Base-by-base conservation (phyloP, 2,888 invertebrate genomes). In the Prionchulus punctatus region DNA sequence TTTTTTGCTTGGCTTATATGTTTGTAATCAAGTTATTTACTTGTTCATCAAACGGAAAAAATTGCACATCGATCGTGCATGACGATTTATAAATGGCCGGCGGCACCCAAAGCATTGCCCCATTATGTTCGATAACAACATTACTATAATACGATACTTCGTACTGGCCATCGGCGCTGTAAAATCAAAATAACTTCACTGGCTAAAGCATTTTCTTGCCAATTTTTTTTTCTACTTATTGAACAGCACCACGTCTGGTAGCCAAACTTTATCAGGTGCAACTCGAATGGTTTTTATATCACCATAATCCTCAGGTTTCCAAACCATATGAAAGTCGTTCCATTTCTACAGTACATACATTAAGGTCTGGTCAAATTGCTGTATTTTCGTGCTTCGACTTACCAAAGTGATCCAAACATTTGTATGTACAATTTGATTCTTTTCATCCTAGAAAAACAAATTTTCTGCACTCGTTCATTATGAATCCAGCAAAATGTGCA, bases 101-200 rank as follows among this genome's bases (percentile, higher is more conserved):
- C 7, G 96, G 96, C 28, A 98, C 90, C 94, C 94, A 96, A 50
- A 92, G 78, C 3, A 96, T 87, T 76, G 87, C 85, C 30, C 96
- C 96, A 64, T 85, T 85, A n/a, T 88, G 86, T 75, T 92, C 91
- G 67, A 99, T 90, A 60, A 99, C 79, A 30, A 96, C 92, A 79
- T 98, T 98, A 54, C 94, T 92, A 75, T 96, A 92, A 77, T 96
- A 98, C 63, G 94, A 85, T 59, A 98, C 98, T 77, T 98, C 94
- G 76, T 98, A 98, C 76, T 98, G 96, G 55, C 98, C 98, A 75
- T 99, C 98, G 70, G 98, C 98, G 75, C 94, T 96, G 77, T 18
- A 62, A 59, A 77, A 26, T 2, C 15, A 25, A n/a, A 69, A 57
- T 59, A 55, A 1, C 12, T 15, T 2, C 18, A 3, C 3, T 28